phyloP scores from a whole-genome alignment of 2,888 invertebrate species.

The Uloborus plumipes region DNA sequence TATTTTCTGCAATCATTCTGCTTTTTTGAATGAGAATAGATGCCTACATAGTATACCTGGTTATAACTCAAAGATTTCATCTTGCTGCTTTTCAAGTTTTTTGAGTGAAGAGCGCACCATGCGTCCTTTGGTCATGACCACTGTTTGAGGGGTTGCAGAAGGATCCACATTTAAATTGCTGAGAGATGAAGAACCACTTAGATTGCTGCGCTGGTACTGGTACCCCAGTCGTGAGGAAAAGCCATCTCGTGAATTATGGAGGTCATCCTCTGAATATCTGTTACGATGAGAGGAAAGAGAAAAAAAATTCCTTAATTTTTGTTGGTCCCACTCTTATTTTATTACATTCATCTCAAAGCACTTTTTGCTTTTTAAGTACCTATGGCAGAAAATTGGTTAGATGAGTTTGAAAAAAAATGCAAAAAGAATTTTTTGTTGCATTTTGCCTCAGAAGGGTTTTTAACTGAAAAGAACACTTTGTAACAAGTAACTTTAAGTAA shows the following conservation, averaged over 20 bases:
- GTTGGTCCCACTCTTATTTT: too few relatives aligned
- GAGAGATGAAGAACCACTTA: conserved; percentile 60
- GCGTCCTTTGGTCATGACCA: conserved; percentile 82
- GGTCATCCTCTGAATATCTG: conserved; percentile 61
- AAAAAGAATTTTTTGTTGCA: too few relatives aligned
- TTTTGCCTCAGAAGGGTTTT: too few relatives aligned
- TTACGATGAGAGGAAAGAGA: not conserved
- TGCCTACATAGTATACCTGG: conserved; percentile 3
- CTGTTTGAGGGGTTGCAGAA: conserved; percentile 66
- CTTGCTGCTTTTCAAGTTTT: conserved; percentile 86
- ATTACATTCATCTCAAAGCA: too few relatives aligned
- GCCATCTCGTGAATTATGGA: conserved; percentile 56
- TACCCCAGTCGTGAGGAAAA: conserved; percentile 42
- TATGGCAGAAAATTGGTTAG: too few relatives aligned
- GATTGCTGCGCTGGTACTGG: conserved; percentile 45
- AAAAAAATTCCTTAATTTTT: conserved; percentile 1
- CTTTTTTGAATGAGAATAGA: too few relatives aligned
- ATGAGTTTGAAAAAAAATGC: too few relatives aligned
- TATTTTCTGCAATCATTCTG: too few relatives aligned
- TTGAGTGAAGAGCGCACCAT: conserved; percentile 85
- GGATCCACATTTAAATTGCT: conserved; percentile 57
- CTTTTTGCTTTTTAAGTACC: too few relatives aligned
- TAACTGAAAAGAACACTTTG: too few relatives aligned
- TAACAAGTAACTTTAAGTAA: too few relatives aligned
- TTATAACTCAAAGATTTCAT: conserved; percentile 93